Base-by-base conservation (phyloP, 2,888 invertebrate species). In the Polymixis lichenea region DNA sequence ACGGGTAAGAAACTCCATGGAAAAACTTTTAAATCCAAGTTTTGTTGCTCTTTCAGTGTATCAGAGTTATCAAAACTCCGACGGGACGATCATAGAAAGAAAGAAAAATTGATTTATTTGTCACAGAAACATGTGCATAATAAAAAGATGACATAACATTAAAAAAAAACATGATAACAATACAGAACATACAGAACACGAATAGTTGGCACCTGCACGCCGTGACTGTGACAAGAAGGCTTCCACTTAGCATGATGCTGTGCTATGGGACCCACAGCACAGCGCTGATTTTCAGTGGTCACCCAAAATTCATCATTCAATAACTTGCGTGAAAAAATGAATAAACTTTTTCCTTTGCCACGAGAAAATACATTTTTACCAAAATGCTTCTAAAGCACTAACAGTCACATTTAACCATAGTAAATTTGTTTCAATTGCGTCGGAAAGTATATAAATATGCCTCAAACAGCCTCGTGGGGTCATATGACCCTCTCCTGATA, bases 401-500 rank as follows among this genome's bases (percentile, higher is more conserved):
- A 76, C 80, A 72, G 70, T 76, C 72, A 70, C 74, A 78, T 67
- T 78, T 70, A 64, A 1, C 38, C 73, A 78, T 77, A 79, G 72
- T 72, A 82, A 81, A 83, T 82, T 79, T 74, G 70, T 83, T 83
- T 77, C 66, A 88, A 78, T 82, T 71, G 65, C 56, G 53, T 60
- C 22, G 56, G 56, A 79, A 75, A 75, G 83, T 86, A 86, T 84
- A 89, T 88, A 87, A 88, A 87, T 83, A 84, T 82, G 83, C 79
- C 81, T 77, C 53, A 78, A 77, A 81, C 84, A 77, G 69, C 58
- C 69, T 76, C 64, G 72, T 58, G 62, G 70, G 80, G 82, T 80
- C 78, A 61, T 77, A 77, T 80, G 80, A 75, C 86, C 84, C 77
- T 81, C 77, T 80, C 49, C 67, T 83, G 88, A 85, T 62, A 87